These are phyloP conservation scores for Phyllotreta striolata DNA, from an alignment of 2,888 invertebrate species.

Conservation along the genomic window DNA sequence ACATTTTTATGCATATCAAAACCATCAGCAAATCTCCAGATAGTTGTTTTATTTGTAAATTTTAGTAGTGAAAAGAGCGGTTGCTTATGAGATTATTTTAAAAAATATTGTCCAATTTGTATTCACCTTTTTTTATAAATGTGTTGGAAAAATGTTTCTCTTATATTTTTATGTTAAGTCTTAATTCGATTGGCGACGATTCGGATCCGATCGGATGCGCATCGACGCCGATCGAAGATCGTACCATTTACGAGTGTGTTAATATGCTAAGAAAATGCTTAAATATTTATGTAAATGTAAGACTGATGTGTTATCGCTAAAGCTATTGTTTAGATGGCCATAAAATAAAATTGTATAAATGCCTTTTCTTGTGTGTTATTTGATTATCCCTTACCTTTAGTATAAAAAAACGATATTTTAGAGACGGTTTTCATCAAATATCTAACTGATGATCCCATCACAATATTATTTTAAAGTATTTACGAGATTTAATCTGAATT, in stretches of 20 bases:
- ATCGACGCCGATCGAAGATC: slow-evolving; percentile 21
- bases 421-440: background rate
- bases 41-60: slow-evolving; percentile 30
- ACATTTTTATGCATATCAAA: slow-evolving; percentile 49
- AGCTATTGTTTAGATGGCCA: slow-evolving; percentile 58
- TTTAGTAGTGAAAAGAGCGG: slow-evolving; percentile 31
- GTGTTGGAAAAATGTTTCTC: slow-evolving; percentile 36
- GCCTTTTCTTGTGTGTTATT: slow-evolving; percentile 21
- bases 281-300: slow-evolving; percentile 55
- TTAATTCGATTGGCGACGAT: slow-evolving; percentile 13
- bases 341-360: slow-evolving; percentile 60
- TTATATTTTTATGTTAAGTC: slow-evolving; percentile 36
- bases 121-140: slow-evolving; percentile 28
- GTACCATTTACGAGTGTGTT: slow-evolving; percentile 35
- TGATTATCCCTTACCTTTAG: slow-evolving; percentile 13
- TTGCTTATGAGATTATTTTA: slow-evolving; percentile 44
- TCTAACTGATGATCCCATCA: background rate
- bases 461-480: too few species aligned
- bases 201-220: slow-evolving; percentile 2
- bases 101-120: slow-evolving; percentile 45
- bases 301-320: slow-evolving; percentile 60
- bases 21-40: slow-evolving; percentile 26
- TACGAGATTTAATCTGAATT: too few species aligned
- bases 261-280: slow-evolving; percentile 50
- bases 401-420: too few species aligned